phyloP scores from a whole-genome alignment of 2,888 invertebrate species.

The Conops quadrifasciatus region DNA sequence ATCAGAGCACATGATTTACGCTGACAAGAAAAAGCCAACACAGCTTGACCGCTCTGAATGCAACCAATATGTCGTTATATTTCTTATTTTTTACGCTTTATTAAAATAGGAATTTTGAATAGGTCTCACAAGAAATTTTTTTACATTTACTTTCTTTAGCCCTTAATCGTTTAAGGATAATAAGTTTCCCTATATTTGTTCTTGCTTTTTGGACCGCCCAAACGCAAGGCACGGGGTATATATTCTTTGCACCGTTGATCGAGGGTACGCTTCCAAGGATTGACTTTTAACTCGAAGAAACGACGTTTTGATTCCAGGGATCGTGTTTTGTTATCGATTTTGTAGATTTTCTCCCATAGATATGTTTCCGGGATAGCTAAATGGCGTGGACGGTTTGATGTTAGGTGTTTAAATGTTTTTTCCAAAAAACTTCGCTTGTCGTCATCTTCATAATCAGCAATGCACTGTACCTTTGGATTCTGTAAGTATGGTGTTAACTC shows the following conservation, averaged over 20 bases:
- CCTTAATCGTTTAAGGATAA: slow-evolving; percentile 68
- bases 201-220: slow-evolving; percentile 69
- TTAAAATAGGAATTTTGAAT: too few species aligned
- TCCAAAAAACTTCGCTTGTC: slow-evolving; percentile 78
- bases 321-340: slow-evolving; percentile 75
- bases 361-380: slow-evolving; percentile 75
- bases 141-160: neutral
- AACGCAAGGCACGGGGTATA: slow-evolving; percentile 74
- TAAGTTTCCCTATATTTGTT: slow-evolving; percentile 74
- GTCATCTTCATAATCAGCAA: slow-evolving; percentile 76
- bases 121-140: too few species aligned
- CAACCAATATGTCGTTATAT: too few species aligned
- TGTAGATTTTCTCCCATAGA: slow-evolving; percentile 85
- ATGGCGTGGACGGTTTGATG: slow-evolving; percentile 74
- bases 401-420: slow-evolving; percentile 73
- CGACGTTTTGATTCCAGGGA: slow-evolving; percentile 74
- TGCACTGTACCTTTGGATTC: slow-evolving; percentile 66
- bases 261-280: slow-evolving; percentile 72
- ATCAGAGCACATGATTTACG: too few species aligned
- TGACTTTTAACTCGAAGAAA: slow-evolving; percentile 74
- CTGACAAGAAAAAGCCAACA: too few species aligned
- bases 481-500: slow-evolving; percentile 79
- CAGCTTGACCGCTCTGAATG: too few species aligned
- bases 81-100: too few species aligned
- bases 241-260: slow-evolving; percentile 75